phyloP scores from a whole-genome alignment of 2,888 invertebrate species.

The Drosophila affinis region DNA sequence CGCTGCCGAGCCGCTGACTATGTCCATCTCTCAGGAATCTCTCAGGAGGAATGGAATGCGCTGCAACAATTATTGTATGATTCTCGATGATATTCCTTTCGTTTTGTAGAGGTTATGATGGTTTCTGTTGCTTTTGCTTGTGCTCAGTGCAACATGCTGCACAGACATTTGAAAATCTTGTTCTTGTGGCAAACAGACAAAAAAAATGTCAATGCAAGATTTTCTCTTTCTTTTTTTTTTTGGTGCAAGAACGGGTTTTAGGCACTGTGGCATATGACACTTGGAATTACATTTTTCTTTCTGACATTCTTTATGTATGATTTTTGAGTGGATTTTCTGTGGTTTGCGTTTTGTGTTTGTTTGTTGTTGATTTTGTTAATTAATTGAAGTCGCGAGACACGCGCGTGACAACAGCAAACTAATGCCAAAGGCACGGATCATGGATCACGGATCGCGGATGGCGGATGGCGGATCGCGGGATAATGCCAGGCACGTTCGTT shows the following conservation, averaged over 20 bases:
- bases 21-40: conserved; percentile 79
- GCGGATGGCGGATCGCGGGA: background rate
- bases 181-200: conserved; percentile 27
- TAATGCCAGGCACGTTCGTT: conserved; percentile 43
- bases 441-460: too few relatives aligned
- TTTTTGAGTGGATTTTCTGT: conserved; percentile 9
- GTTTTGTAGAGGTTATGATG: conserved; percentile 39
- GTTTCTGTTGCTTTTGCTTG: conserved; percentile 20
- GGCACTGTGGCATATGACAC: conserved; percentile 36
- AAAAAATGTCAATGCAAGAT: conserved; percentile 49
- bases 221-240: conserved; percentile 31
- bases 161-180: conserved; percentile 55
- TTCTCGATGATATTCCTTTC: conserved; percentile 23
- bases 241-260: conserved; percentile 40
- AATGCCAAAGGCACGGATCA: background rate
- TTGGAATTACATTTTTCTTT: conserved; percentile 37
- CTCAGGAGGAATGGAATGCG: conserved; percentile 24
- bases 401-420: conserved; percentile 62
- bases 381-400: conserved; percentile 50
- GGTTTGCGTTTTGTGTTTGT: background rate
- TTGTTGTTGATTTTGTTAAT: conserved; percentile 19
- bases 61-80: conserved; percentile 19
- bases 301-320: background rate
- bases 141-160: conserved; percentile 67
- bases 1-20: conserved; percentile 79